phyloP scores from a whole-genome alignment of 2,113 vertebrate species.

The Aegithalos caudatus region DNA sequence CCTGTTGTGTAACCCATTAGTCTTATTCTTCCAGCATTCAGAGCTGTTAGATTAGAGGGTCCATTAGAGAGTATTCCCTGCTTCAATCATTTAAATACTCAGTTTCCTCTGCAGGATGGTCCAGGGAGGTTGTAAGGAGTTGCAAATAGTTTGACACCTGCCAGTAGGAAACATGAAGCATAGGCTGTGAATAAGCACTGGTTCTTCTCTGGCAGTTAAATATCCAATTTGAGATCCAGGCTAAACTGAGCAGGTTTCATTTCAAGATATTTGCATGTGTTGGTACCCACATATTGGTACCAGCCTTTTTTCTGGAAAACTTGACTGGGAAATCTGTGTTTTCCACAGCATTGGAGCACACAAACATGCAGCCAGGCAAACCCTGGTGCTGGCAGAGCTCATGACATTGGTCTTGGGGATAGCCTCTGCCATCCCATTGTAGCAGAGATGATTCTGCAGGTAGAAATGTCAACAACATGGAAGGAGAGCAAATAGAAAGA shows the following conservation, averaged over 20 bases:
- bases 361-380: rapidly evolving
- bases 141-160: neutral
- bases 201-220: neutral
- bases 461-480: neutral
- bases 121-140: neutral
- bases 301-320: neutral
- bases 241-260: neutral
- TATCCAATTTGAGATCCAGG: neutral
- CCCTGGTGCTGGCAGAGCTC: neutral
- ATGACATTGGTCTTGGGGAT: neutral
- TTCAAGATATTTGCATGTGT: neutral
- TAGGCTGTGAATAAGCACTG: neutral
- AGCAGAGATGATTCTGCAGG: neutral
- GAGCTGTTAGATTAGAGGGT: neutral
- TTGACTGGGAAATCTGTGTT: neutral
- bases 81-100: neutral
- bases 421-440: neutral
- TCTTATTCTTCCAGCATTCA: neutral
- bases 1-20: neutral
- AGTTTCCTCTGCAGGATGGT: neutral
- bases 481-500: neutral
- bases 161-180: neutral
- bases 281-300: neutral
- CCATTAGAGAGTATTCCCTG: neutral
- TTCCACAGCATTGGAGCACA: neutral